Conservation (phyloP, 2,113 vertebrate species). For the Ophthalmolycus amberensis region DNA sequence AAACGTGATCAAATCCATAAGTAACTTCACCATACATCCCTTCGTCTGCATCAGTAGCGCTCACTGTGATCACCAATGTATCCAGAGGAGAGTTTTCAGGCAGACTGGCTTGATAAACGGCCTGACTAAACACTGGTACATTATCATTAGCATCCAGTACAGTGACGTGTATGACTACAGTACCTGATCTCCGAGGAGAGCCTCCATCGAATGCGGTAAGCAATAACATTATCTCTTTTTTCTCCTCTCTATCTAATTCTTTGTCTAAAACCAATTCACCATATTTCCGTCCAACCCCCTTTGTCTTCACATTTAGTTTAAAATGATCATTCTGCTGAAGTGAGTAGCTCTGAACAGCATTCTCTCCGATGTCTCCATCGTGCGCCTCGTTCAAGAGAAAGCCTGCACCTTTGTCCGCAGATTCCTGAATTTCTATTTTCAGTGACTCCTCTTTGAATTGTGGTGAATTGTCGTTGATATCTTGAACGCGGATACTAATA, state of each 20-base stretch:
- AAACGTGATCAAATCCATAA: conserved; percentile 77
- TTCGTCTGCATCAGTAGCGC: conserved; percentile 83
- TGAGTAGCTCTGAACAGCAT: conserved; percentile 79
- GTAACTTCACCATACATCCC: conserved; percentile 75
- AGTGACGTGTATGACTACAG: conserved; percentile 64
- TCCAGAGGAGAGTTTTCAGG: conserved; percentile 62
- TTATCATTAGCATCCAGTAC: conserved; percentile 80
- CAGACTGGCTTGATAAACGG: conserved; percentile 63
- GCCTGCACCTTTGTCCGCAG: conserved; percentile 64
- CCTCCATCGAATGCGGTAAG: conserved; percentile 75
- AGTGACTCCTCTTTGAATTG: conserved; percentile 47
- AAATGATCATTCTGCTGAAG: conserved; percentile 80
- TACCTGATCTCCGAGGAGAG: conserved; percentile 71
- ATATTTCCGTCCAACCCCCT: conserved; percentile 73
- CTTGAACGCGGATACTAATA: conserved; percentile 75
- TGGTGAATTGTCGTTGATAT: conserved; percentile 84
- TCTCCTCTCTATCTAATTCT: conserved; percentile 65
- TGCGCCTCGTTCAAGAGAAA: conserved; percentile 78
- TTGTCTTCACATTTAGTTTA: conserved; percentile 65
- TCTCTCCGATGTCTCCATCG: conserved; percentile 83
- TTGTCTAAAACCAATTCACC: conserved; percentile 68
- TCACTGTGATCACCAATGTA: conserved; percentile 69
- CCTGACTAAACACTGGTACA: conserved; percentile 69
- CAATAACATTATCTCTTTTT: conserved; percentile 16
- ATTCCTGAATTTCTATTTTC: conserved; percentile 72